Conservation (phyloP, 2,797 vertebrate species). For the Bradypus variegatus region DNA sequence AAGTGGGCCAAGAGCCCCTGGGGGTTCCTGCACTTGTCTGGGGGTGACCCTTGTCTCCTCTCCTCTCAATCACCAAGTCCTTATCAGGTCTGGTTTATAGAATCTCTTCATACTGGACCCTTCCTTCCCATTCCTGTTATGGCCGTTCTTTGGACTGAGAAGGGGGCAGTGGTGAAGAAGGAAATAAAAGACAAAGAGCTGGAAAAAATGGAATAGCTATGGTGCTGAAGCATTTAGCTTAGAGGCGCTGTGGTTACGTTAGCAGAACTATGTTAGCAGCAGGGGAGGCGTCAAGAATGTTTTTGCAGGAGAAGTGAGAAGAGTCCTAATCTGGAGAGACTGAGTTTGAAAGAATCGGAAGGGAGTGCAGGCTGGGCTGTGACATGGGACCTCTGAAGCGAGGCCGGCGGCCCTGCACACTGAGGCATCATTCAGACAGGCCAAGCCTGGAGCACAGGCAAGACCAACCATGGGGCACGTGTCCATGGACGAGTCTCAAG, state of each 20-base stretch:
- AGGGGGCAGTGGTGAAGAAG: no score
- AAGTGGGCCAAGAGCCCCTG: background rate
- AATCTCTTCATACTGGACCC: background rate
- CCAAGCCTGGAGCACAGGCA: background rate
- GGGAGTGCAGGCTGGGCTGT: background rate
- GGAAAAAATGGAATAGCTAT: accelerated
- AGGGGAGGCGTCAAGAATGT: background rate
- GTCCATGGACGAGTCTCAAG: background rate
- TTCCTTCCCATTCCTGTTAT: background rate
- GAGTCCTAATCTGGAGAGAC: background rate
- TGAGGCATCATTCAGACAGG: no score
- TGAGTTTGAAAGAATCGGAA: background rate
- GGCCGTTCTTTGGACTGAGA: background rate
- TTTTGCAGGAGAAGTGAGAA: background rate
- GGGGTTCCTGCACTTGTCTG: no score
- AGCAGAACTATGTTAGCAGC: background rate
- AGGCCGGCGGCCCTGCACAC: background rate
- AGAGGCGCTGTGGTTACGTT: background rate
- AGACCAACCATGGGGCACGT: background rate
- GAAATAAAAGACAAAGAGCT: background rate
- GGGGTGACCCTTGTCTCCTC: background rate
- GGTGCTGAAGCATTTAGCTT: background rate
- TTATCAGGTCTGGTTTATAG: background rate
- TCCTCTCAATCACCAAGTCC: background rate
- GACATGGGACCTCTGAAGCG: background rate